Evolutionary conservation across 2,797 vertebrate genomes (phyloP), one percentile per base, ranked within the genome.

Genomic region (Phataginus tetradactyla): DNA sequence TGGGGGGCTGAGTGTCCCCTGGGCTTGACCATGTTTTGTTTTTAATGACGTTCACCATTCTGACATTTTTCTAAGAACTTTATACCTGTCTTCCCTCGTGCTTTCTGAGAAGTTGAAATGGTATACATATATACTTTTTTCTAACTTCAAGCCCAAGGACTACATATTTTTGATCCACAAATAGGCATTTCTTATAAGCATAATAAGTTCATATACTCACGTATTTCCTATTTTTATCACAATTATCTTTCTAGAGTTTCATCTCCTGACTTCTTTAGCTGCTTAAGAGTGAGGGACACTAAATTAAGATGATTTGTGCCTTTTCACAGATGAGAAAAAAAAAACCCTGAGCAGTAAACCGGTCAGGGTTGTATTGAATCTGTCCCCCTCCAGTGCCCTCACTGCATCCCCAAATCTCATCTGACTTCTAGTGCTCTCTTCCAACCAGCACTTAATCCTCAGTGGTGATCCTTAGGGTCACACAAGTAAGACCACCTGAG

Each of bases 341-440:
- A 77, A 75, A 51, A 9, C 77, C 39, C 64, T 37, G 55, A 92
- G 80, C 51, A n/a, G 49, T 51, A 95, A 96, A 86, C 79, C 18
- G 21, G 92, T 71, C 86, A 95, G 84, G 39, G 42, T 49, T 88
- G 66, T 79, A 97, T 97, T 96, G 89, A 97, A 97, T 97, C 96
- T 87, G 51, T 97, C 96, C 93, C 96, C 80, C 95, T 96, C 77
- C 96, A 92, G 18, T 95, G 91, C 96, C 83, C 90, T 97, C 71
- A 63, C 90, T 91, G 93, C 78, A 71, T 85, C 97, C 91, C 95
- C 97, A 97, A 97, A 98, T 97, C 96, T 93, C 74, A 96, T 95
- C 95, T 94, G 94, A 79, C 91, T 95, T 93, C 85, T 20, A 90
- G 91, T 51, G 15, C 69, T 92, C 83, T 81, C 86, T 96, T 72